Conservation (phyloP, 2,113 vertebrate species). For the Entelurus aequoreus region DNA sequence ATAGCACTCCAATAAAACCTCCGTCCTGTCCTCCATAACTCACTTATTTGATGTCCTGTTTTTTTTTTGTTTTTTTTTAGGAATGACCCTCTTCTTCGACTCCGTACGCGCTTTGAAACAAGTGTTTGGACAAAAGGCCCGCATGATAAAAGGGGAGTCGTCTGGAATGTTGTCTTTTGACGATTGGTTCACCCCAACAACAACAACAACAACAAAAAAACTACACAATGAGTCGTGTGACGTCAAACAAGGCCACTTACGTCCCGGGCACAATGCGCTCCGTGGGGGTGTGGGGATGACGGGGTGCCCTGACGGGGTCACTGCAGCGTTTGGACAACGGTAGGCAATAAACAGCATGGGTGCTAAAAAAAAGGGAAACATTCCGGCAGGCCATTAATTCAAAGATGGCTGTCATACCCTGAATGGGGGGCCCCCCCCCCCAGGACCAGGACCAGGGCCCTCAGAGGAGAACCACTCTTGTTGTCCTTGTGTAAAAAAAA, state of each 20-base stretch:
- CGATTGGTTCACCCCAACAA: conserved; percentile 33
- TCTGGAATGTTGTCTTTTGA: conserved; percentile 59
- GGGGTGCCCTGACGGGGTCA: conserved; percentile 50
- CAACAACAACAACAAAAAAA: conserved; percentile 2
- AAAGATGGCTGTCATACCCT: conserved; percentile 52
- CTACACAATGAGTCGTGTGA: conserved; percentile 58
- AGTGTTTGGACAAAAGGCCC: too few species aligned
- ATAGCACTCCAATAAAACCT: too few species aligned
- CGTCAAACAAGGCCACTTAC: conserved; percentile 52
- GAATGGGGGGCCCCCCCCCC: conserved; percentile 25
- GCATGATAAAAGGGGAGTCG: conserved; percentile 52
- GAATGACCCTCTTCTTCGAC: background rate
- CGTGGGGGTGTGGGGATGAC: conserved; percentile 33
- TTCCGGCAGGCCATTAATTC: conserved; percentile 59
- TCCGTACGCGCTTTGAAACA: background rate
- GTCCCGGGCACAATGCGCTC: conserved; percentile 56
- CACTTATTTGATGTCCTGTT: too few species aligned
- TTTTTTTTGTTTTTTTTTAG: too few species aligned
- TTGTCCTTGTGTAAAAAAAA: too few species aligned
- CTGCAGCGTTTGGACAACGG: conserved; percentile 43
- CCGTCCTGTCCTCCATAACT: too few species aligned
- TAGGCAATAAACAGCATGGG: conserved; percentile 50
- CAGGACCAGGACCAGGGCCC: background rate
- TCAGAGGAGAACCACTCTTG: background rate
- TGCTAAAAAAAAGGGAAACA: conserved; percentile 44